Evolutionary conservation across 2,797 vertebrate genomes (phyloP), one percentile per base, ranked within the genome.

Genomic region (Chelidonichthys spinosus): DNA sequence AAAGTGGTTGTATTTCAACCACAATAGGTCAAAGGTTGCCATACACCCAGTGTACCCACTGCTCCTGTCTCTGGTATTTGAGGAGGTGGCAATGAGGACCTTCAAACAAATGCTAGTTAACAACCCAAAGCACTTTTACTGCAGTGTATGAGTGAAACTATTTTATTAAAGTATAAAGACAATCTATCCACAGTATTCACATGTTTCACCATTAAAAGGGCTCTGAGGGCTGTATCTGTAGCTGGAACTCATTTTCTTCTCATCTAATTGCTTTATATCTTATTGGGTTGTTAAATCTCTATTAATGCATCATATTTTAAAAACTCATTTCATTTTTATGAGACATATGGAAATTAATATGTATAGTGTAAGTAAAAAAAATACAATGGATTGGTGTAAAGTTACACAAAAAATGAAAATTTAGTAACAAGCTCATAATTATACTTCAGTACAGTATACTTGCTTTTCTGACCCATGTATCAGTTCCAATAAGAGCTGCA

Each of bases 1-100:
- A 63, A 35, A 74, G 59, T 42, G 44, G 52, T 69, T 43, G 18
- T 59, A 52, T 82, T 76, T 63, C 70, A 79, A n/a, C 70, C 42
- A 70, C 55, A 44, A 14, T 3, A 63, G 64, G 70, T 72, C 72
- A 82, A 82, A 82, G 74, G 74, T 77, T 53, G 42, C 33, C 74
- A 63, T 63, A 63, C 47, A 64, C 11, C 35, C 56, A 32, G 52
- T 74, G 58, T 62, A 53, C 59, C 53, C 50, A 62, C 36, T 37
- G 55, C 39, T 65, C 40, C 44, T 47, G 54, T 72, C 39, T 63
- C n/a, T 74, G 58, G 62, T 74, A n/a, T 50, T 50, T n/a, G n/a
- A n/a, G n/a, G n/a, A n/a, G n/a, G n/a, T n/a, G n/a, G n/a, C n/a
- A 82, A 32, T 4, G 5, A 61, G 43, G 50, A 67, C 63, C 55